A percentile compares a stretch with the other conserved stretches of the same genome.
Evolutionary conservation across 1,140 invertebrate genomes (phyloP).

Genomic region (Pseudobourletiella spinata): DNA sequence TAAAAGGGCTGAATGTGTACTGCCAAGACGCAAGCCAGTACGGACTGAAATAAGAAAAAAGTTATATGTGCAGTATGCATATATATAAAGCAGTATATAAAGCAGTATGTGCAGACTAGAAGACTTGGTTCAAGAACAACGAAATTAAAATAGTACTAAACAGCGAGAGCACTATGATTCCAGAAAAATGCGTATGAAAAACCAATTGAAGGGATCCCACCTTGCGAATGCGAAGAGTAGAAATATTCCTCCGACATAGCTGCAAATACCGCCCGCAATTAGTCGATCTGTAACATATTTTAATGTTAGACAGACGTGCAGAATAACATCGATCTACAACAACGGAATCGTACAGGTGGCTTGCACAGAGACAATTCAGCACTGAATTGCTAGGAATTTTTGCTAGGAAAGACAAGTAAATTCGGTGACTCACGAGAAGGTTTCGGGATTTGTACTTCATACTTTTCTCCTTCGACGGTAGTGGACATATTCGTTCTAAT

Average conservation of each 20-base stretch:
- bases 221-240: conserved; percentile 74
- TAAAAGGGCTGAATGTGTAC: conserved; percentile 79
- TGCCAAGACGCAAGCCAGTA: conserved; percentile 94
- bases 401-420: not conserved
- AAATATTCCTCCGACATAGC: conserved; percentile 64
- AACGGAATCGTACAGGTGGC: not conserved
- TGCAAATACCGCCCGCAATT: conserved; percentile 62
- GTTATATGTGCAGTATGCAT: too few relatives aligned
- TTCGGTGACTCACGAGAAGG: conserved; percentile 50
- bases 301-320: too few relatives aligned
- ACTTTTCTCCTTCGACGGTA: conserved; percentile 14
- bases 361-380: not conserved
- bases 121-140: conserved; percentile 24
- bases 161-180: conserved; percentile 3
- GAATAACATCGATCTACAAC: too few relatives aligned
- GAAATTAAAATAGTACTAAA: conserved; percentile 14
- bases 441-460: conserved; percentile 42
- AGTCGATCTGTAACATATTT: conserved; percentile 55
- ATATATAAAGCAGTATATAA: too few relatives aligned
- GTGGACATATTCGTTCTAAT: too few relatives aligned
- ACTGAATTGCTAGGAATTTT: not conserved
- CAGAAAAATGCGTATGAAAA: not conserved
- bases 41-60: too few relatives aligned
- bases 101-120: too few relatives aligned
- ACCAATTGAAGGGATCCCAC: conserved; percentile 41